Evolutionary conservation across 2,888 invertebrate species (phyloP), one percentile per base, ranked within the genome.

Genomic region (Eristalis arbustorum): DNA sequence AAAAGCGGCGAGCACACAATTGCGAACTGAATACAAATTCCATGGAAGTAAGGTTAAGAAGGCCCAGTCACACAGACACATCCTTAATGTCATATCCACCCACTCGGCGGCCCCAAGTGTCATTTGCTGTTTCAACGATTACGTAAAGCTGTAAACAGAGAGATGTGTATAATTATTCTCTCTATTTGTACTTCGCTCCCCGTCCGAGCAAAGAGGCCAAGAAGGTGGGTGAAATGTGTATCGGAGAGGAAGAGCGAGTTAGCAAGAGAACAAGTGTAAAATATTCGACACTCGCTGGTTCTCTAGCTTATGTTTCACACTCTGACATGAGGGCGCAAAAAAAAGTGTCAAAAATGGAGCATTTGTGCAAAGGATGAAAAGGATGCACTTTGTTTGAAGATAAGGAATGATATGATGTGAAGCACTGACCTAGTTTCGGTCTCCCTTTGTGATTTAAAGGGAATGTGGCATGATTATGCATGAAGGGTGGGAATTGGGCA

Each of bases 361-460:
- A 83, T 78, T 83, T 87, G 67, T 78, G 74, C 73, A 78, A 67
- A 83, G 82, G 77, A 75, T 75, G 66, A 87, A 87, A 87, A 87
- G 78, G 87, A 87, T 87, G 87, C 87, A 87, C 74, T 87, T 79
- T 87, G 82, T 87, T 87, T 79, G 75, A 79, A 82, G 87, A 87
- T 87, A 87, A 87, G 87, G 75, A 82, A 75, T 87, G 87, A 87
- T 87, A 83, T 79, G 87, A 82, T 87, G 78, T 87, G 87, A 87
- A 87, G 87, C 83, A 87, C 87, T 87, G 87, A 87, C 87, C 87
- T 87, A 82, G 74, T 83, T 87, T 83, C 34, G 66, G 74, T 62
- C 31, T 72, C 87, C 79, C 78, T 87, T 87, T 78, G 87, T 87
- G 83, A 87, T 83, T 87, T 83, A 87, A 87, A 83, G 87, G 87